Base-by-base conservation (phyloP, 2,113 vertebrate species). In the Chauna torquata region DNA sequence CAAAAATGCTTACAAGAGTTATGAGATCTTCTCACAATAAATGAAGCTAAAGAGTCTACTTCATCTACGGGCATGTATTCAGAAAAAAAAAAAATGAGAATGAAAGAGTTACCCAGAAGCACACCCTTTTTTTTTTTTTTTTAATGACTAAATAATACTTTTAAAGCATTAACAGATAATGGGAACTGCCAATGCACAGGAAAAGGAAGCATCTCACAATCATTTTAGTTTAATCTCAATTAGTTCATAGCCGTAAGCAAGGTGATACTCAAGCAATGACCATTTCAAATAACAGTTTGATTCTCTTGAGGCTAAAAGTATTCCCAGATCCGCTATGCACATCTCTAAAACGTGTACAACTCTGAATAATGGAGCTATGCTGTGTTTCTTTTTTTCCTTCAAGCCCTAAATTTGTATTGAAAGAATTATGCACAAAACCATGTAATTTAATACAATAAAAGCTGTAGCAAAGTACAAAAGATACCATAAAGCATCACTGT, bases 201-300 rank as follows among this genome's bases (percentile, higher is more conserved):
- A 94, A 95, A 65, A 85, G 42, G 66, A 92, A 95, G 22, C 38
- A 90, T 74, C 75, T 87, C 55, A 74, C 62, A 89, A 74, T 34
- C 78, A 89, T 80, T 95, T 94, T 19, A 90, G 44, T 89, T 95
- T 89, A 91, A 94, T 89, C 86, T 95, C 78, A 92, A 79, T 91
- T 96, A 96, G 81, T 94, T 92, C 75, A 74, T 92, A 96, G 86
- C 84, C 18, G 0, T 62, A 95, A 97, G 93, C 78, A 94, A 97
- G 78, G 89, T 90, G 82, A 91, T 94, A 75, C 55, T 88, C 66
- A 83, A 86, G 87, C 75, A 86, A 1, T 91, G 94, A 92, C 95
- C 66, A 0, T 95, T 95, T 96, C 86, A 94, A 96, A 80, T 70
- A 95, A 96, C 75, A 64, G 75, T 69, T 94, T 86, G 66, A 84